phyloP scores from a whole-genome alignment of 2,113 vertebrate species.

The Notiomystis cincta region DNA sequence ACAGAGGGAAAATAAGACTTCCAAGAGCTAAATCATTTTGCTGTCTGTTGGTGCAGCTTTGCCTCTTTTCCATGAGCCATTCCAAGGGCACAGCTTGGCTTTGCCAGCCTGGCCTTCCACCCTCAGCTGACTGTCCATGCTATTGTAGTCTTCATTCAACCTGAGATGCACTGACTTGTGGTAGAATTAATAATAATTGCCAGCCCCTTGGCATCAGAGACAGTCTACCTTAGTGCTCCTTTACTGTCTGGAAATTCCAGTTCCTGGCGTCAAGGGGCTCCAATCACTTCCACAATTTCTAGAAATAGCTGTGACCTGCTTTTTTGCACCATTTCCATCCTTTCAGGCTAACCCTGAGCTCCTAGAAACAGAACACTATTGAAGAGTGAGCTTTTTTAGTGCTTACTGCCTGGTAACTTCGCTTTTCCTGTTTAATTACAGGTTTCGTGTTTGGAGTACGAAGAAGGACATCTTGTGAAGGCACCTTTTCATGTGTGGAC shows the following conservation, averaged over 20 bases:
- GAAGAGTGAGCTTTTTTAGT: conserved; percentile 10
- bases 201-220: not conserved
- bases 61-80: not conserved
- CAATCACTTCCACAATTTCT: conserved; percentile 41
- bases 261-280: conserved; percentile 48
- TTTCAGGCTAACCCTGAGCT: not conserved
- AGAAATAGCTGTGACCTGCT: conserved; percentile 59
- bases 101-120: not conserved
- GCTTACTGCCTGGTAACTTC: not conserved
- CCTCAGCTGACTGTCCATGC: not conserved
- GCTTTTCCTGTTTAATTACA: conserved; percentile 46
- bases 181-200: not conserved
- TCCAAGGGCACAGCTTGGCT: not conserved
- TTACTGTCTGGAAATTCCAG: conserved; percentile 31
- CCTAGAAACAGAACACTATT: conserved; percentile 45
- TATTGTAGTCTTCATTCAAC: not conserved
- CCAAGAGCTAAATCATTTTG: not conserved
- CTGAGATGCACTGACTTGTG: conserved; percentile 18
- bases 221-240: not conserved
- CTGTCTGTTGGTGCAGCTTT: not conserved
- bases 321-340: conserved; percentile 22
- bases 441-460: conserved; percentile 26
- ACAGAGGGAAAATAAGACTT: not conserved
- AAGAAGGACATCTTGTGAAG: conserved; percentile 51
- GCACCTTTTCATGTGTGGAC: conserved; percentile 44